Evolutionary conservation across 2,113 vertebrate species (phyloP).

Genomic region (Machaerirhynchus nigripectus): DNA sequence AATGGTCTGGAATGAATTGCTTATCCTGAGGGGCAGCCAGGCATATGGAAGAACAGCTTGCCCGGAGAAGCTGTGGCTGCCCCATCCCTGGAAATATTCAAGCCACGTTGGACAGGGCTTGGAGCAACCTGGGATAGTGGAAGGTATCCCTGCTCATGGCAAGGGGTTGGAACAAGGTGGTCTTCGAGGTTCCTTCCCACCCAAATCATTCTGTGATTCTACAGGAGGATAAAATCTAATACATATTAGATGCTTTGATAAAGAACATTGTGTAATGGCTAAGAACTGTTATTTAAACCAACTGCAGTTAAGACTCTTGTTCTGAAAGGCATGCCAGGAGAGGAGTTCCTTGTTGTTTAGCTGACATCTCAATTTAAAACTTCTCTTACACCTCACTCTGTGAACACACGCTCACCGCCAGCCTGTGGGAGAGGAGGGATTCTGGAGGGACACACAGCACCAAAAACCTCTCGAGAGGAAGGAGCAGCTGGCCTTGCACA

Average conservation of each 20-base stretch:
- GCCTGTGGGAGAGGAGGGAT: not conserved
- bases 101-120: rapidly evolving
- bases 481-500: not conserved
- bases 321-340: not conserved
- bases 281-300: not conserved
- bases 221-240: not conserved
- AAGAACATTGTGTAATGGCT: not conserved
- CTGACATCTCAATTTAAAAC: not conserved
- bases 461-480: not conserved
- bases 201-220: not conserved
- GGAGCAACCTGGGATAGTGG: not conserved
- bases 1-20: not conserved
- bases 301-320: not conserved
- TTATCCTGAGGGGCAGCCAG: not conserved
- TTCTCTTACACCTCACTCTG: not conserved
- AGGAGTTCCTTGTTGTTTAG: not conserved
- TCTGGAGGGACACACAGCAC: not conserved
- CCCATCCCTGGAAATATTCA: not conserved
- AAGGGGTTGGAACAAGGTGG: not conserved
- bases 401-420: not conserved
- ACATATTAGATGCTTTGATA: not conserved
- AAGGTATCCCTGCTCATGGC: not conserved
- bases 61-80: not conserved
- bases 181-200: not conserved
- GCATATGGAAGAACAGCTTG: not conserved